Conservation (phyloP, 2,797 vertebrate genomes). For the Octomys mimax region DNA sequence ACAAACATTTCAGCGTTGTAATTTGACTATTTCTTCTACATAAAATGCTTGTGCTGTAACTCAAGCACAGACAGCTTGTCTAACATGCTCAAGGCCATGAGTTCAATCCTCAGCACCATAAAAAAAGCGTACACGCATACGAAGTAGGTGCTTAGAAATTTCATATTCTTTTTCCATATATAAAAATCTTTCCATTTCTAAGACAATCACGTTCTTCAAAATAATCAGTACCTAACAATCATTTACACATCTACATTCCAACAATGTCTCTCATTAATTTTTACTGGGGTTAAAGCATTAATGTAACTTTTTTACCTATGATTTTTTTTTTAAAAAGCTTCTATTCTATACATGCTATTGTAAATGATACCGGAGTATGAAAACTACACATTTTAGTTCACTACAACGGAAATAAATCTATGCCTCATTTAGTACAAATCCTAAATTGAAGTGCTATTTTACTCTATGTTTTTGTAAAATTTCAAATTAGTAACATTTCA, state of each 20-base stretch:
- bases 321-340: background rate
- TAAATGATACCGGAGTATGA: background rate
- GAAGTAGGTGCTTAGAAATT: background rate
- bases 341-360: background rate
- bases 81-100: background rate
- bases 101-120: background rate
- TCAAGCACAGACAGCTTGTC: background rate
- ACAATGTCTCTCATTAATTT: background rate
- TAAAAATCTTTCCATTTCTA: background rate
- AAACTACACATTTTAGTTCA: background rate
- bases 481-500: constrained; percentile 43
- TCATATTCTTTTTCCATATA: background rate
- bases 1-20: background rate
- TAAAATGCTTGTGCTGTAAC: background rate
- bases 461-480: background rate
- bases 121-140: background rate
- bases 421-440: background rate
- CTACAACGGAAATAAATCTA: background rate
- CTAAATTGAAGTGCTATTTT: background rate
- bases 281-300: background rate
- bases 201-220: constrained; percentile 48
- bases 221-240: background rate
- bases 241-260: background rate
- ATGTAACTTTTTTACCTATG: background rate
- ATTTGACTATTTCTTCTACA: background rate